phyloP scores from a whole-genome alignment of 2,797 vertebrate species.

The Mallotus villosus region DNA sequence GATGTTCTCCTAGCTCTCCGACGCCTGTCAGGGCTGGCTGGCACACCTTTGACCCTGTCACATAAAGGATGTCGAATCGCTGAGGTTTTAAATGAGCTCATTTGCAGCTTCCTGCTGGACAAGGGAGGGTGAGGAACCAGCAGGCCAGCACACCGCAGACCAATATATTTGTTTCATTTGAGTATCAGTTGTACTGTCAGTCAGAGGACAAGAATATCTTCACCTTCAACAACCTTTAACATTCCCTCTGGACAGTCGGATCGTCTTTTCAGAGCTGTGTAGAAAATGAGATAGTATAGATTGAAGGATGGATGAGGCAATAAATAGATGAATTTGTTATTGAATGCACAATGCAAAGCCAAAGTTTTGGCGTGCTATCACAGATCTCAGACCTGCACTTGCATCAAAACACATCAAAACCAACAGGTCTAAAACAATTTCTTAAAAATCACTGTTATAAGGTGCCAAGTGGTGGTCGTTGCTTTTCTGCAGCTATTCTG shows the following conservation, averaged over 20 bases:
- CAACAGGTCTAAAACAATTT: background rate
- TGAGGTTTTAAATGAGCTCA: conserved; percentile 64
- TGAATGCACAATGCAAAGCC: background rate
- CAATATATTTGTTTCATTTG: conserved; percentile 9
- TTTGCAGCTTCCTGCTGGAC: conserved; percentile 54
- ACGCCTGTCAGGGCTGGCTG: conserved; percentile 55
- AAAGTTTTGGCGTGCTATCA: too few relatives aligned
- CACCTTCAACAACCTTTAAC: too few relatives aligned
- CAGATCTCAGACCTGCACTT: too few relatives aligned
- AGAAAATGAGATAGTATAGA: too few relatives aligned
- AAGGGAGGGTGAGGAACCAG: conserved; percentile 50
- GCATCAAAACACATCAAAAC: background rate
- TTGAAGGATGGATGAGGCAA: too few relatives aligned
- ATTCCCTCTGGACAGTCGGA: too few relatives aligned
- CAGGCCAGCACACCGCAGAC: conserved; percentile 44
- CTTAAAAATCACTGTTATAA: background rate
- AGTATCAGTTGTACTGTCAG: background rate
- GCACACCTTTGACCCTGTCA: conserved; percentile 53
- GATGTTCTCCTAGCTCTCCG: conserved; percentile 34
- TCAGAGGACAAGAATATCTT: too few relatives aligned
- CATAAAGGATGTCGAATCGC: conserved; percentile 29
- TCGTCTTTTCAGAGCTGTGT: too few relatives aligned
- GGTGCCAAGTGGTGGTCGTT: background rate
- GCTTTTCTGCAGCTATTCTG: too few relatives aligned
- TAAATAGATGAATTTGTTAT: too few relatives aligned